Base-by-base conservation (phyloP, 2,888 invertebrate species). In the Spodoptera picta region DNA sequence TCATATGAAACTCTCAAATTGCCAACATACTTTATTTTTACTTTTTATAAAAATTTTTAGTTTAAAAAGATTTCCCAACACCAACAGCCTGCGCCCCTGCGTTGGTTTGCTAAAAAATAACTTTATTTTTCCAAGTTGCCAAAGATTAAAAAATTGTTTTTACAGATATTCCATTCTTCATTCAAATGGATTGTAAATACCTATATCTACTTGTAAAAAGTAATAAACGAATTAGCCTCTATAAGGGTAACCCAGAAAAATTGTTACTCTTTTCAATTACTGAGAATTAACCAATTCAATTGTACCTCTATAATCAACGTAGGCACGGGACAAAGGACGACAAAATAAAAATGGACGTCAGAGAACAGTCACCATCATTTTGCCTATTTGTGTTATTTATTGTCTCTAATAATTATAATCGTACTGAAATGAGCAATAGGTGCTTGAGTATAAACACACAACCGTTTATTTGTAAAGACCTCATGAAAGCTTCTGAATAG, bases 281-380 rank as follows among this genome's bases (percentile, higher is more conserved):
- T 80, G 81, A 77, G 75, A 87, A 88, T 90, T 87, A 87, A 90
- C 84, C 84, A 87, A 88, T 87, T 86, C 82, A 81, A 77, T 72
- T 56, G 27, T 74, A n/a, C n/a, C n/a, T n/a, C n/a, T n/a, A 76
- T 73, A 70, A 68, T 72, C 77, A 75, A 36, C 36, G 75, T 48
- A 49, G 12, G 56, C 36, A 5, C 23, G 65, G 69, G 64, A 47
- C 59, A 53, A 41, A 53, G 60, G 71, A 71, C 52, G 57, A 45
- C 43, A 49, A 59, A 68, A 66, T 58, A 62, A 46, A 75, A 65
- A 58, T 14, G 51, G 45, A 45, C 60, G 59, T 48, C 57, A 75
- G 43, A 36, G 36, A 36, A 36, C 36, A 36, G 36, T 36, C 36
- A 9, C 43, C 64, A 49, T 45, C 52, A 42, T 12, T 50, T 31